Evolutionary conservation across 2,888 invertebrate genomes (phyloP).

Genomic region (Ornithoptera priamus): DNA sequence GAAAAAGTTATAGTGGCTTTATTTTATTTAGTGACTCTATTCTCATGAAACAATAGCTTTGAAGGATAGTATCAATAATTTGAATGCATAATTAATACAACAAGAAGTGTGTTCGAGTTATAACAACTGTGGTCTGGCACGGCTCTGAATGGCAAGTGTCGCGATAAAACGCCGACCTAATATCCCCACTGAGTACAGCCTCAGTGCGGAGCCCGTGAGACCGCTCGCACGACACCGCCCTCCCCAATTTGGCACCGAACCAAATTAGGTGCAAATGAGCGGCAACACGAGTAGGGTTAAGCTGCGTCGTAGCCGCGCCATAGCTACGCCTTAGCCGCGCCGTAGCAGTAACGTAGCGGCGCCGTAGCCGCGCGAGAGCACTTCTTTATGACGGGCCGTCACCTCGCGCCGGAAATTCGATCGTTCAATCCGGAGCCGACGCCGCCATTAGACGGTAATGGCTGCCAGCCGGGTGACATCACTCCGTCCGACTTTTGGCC

Average conservation of each 20-base stretch:
- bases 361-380: background rate
- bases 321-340: background rate
- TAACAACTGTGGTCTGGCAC: no score
- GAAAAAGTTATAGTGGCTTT: no score
- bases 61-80: no score
- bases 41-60: no score
- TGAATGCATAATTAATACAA: no score
- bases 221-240: background rate
- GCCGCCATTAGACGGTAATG: conserved; percentile 20
- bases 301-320: background rate
- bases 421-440: conserved; percentile 19
- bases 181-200: no score
- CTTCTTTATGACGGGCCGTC: conserved; percentile 6
- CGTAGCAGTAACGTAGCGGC: no score
- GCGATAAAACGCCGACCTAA: no score
- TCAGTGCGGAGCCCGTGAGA: no score
- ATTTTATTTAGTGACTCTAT: no score
- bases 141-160: no score
- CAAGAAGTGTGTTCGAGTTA: no score
- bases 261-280: conserved; percentile 12
- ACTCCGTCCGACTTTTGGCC: conserved; percentile 1
- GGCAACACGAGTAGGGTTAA: background rate
- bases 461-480: conserved; percentile 6
- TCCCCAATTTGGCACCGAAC: conserved; percentile 11
- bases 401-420: conserved; percentile 21